A percentile compares a stretch with the other conserved stretches of the same genome.
Conservation (phyloP, 1,140 invertebrate genomes). For the Aricia agestis region DNA sequence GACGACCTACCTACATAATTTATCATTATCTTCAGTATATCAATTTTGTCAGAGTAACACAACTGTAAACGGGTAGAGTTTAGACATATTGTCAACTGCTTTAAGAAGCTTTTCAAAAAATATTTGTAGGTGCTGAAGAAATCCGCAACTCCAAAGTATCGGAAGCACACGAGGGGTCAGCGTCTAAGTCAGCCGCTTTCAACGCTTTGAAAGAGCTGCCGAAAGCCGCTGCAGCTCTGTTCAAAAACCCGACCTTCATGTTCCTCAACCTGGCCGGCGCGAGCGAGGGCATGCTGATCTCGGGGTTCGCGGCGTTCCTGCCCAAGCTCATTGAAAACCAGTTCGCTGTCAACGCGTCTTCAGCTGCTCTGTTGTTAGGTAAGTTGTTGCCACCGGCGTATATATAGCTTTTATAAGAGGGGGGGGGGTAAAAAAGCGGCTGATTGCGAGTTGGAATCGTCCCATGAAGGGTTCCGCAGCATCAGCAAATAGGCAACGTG, state of each 20-base stretch:
- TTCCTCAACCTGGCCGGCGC: constrained; percentile 88
- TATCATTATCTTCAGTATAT: too few relatives aligned
- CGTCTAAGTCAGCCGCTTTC: constrained; percentile 74
- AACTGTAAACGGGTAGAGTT: too few relatives aligned
- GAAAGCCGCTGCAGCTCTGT: constrained; percentile 79
- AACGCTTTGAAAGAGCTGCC: constrained; percentile 82
- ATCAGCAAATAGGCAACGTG: too few relatives aligned
- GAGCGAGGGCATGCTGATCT: constrained; percentile 85
- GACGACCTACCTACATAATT: too few relatives aligned
- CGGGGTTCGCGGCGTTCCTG: constrained; percentile 88
- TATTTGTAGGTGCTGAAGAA: constrained; percentile 77
- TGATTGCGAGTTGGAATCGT: too few relatives aligned
- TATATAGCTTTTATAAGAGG: too few relatives aligned
- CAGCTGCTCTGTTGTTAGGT: constrained; percentile 87
- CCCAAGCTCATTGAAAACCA: constrained; percentile 92
- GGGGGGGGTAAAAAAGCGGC: too few relatives aligned
- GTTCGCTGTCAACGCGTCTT: constrained; percentile 84
- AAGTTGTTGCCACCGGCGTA: constrained; percentile 37
- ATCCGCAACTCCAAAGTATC: constrained; percentile 82
- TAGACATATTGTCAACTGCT: too few relatives aligned
- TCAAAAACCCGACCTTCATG: constrained; percentile 87
- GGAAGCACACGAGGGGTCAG: constrained; percentile 79
- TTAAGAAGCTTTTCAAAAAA: too few relatives aligned
- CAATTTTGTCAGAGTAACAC: too few relatives aligned
- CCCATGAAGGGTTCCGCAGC: too few relatives aligned